Evolutionary conservation across 2,113 vertebrate species (phyloP), one percentile per base, ranked within the genome.

Genomic region (Phalacrocorax pelagicus): DNA sequence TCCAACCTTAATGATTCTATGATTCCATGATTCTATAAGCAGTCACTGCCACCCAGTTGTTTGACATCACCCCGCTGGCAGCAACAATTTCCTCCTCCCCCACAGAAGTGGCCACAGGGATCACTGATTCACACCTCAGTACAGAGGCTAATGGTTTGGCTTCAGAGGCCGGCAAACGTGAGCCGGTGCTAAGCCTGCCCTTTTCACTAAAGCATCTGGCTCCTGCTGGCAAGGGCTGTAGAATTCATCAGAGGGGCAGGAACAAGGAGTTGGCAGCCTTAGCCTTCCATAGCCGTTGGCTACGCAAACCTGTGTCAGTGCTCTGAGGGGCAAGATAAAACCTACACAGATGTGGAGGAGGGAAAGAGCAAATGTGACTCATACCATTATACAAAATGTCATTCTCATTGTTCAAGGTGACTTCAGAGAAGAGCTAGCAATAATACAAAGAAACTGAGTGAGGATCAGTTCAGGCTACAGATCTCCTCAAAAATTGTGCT

Each of bases 291-390:
- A 86, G 84, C 87, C 34, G 12, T 46, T 91, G 95, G 92, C 92
- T 93, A 58, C 12, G 1, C 73, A 85, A 62, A 93, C 86, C 87
- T 73, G 40, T 96, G 70, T 75, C 94, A 82, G 58, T 54, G 90
- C 87, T 90, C 92, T 58, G 74, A 96, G 95, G 93, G 81, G 87
- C 93, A 95, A 80, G 78, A 87, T 61, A 94, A 95, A 96, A 90
- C 89, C 91, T 94, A 87, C 95, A 91, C 83, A 87, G 81, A 93
- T 81, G 89, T 89, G 92, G 86, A 95, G 86, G 95, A 96, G 81
- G 91, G 54, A 95, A 97, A 91, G 81, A 91, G 78, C 86, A 87
- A 91, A 81, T 91, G 66, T 94, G 92, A 95, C 81, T 94, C 95
- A 90, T 69, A 58, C 81, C 74, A 54, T 91, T 94, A 80, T 65